phyloP scores from a whole-genome alignment of 2,888 invertebrate species.

The Gasteruption jaculator region DNA sequence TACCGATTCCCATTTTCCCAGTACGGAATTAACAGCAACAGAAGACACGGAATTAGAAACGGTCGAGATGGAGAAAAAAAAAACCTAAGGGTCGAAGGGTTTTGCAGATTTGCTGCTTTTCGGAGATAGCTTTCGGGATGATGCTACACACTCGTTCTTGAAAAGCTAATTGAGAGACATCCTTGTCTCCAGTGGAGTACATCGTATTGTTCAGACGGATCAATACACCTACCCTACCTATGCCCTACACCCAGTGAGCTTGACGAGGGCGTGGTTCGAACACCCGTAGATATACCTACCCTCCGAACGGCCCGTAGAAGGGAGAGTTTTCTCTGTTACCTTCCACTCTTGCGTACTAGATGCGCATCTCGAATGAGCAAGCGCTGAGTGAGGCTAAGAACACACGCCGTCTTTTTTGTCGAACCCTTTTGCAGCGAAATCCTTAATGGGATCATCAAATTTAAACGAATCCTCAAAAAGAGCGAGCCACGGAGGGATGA shows the following conservation, averaged over 20 bases:
- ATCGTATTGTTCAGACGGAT: conserved; percentile 48
- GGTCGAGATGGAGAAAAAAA: too few species aligned
- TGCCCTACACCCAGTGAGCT: conserved; percentile 44
- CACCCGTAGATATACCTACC: conserved; percentile 45
- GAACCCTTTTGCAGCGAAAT: conserved; percentile 23
- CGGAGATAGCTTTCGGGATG: too few species aligned
- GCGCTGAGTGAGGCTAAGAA: conserved; percentile 20
- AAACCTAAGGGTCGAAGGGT: too few species aligned
- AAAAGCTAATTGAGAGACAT: conserved; percentile 43
- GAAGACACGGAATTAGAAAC: too few species aligned
- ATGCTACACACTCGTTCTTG: too few species aligned
- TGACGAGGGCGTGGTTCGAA: conserved; percentile 49
- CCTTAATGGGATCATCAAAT: too few species aligned
- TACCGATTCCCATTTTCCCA: too few species aligned
- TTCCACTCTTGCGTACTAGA: conserved; percentile 7
- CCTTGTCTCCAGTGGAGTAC: conserved; percentile 44
- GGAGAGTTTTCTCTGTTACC: conserved; percentile 23
- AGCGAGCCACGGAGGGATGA: too few species aligned
- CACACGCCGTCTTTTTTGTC: conserved; percentile 16
- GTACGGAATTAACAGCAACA: too few species aligned
- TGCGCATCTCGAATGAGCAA: conserved; percentile 21
- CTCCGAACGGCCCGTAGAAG: conserved; percentile 23
- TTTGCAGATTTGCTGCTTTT: too few species aligned
- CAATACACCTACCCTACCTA: conserved; percentile 47
- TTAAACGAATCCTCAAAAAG: too few species aligned